Evolutionary conservation across 2,113 vertebrate species (phyloP), one percentile per base, ranked within the genome.

Genomic region (Hippocampus mohnikei): DNA sequence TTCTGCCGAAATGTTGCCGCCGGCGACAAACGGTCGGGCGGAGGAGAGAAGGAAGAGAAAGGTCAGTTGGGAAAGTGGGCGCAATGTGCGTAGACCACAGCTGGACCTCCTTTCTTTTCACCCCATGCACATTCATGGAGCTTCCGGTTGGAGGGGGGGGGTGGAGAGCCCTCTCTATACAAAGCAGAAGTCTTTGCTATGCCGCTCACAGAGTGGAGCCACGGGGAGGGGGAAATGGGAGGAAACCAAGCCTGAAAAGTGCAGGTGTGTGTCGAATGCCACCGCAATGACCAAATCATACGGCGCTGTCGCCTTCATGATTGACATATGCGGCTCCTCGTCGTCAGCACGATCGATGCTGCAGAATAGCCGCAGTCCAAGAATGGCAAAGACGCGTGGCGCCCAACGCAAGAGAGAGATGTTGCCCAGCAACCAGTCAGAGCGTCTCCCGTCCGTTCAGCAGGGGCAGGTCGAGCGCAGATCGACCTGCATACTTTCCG

Each of bases 91-190:
- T 52, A 66, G 63, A 73, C 53, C 69, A 87, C 85, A 85, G 85
- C 85, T 86, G 87, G 82, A 85, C 78, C 71, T 23, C 67, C 67
- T 78, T 77, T 84, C 74, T 81, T 81, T 81, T 81, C 77, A 58
- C 69, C 75, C 70, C 3, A 83, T 82, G 78, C 73, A 84, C 88
- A 89, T 91, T 89, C 79, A 87, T 79, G 84, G 88, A 78, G 82
- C 85, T 91, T 91, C 90, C 90, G 88, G 85, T 80, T 79, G 77
- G 58, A 72, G 80, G 80, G 8, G 67, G 73, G 71, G 46, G 20
- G 21, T 1, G 25, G 4, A 29, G 13, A 8, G 58, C 13, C 0
- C 62, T 67, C 59, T 81, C 60, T 55, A 55, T 67, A 87, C 85
- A 89, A 85, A 83, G 84, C 77, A 71, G 78, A 79, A 73, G 85